Conservation (phyloP, 2,888 invertebrate genomes). For the Steinernema carpocapsae region DNA sequence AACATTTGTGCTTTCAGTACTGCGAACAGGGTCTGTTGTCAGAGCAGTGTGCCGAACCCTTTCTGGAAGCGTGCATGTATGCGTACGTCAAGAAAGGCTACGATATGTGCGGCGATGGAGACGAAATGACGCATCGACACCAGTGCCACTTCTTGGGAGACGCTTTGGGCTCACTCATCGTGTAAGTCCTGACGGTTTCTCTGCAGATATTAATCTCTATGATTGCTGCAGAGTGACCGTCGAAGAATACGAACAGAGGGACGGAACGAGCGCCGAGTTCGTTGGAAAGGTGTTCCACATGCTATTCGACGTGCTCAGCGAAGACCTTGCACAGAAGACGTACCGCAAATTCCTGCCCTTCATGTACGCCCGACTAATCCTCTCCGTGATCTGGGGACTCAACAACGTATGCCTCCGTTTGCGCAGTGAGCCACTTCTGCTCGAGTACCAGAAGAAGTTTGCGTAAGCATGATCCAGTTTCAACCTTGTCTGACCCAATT, state of each 20-base stretch:
- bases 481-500: not conserved
- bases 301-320: not conserved
- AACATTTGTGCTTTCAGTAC: not conserved
- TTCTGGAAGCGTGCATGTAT: not conserved
- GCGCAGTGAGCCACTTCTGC: not conserved
- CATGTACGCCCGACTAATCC: not conserved
- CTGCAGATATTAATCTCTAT: not conserved
- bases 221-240: not conserved
- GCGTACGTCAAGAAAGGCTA: not conserved
- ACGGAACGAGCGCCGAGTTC: not conserved
- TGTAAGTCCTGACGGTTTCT: not conserved
- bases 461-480: not conserved
- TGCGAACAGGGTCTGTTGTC: not conserved
- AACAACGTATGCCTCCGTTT: not conserved
- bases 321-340: not conserved
- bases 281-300: not conserved
- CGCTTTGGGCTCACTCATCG: not conserved
- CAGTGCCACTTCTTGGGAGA: slow-evolving; percentile 1
- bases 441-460: not conserved
- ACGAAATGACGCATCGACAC: not conserved
- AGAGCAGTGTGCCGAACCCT: not conserved
- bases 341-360: not conserved
- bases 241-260: not conserved
- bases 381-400: not conserved
- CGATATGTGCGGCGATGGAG: not conserved